phyloP scores from a whole-genome alignment of 1,140 invertebrate species.

The Globodera rostochiensis region DNA sequence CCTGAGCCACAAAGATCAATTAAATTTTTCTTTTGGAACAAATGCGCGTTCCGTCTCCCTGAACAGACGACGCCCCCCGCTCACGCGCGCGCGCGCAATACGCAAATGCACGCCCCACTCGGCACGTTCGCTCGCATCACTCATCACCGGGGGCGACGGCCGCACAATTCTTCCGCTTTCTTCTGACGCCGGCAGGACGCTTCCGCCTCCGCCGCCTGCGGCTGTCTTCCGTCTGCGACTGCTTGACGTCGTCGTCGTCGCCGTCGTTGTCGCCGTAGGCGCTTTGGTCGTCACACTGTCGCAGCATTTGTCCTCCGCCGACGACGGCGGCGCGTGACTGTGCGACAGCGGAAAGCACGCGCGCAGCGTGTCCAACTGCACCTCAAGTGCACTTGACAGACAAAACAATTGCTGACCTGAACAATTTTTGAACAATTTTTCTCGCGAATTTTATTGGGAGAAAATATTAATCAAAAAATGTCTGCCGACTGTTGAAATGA shows the following conservation, averaged over 20 bases:
- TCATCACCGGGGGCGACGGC: neutral
- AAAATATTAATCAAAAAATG: too few relatives aligned
- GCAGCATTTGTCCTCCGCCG: neutral
- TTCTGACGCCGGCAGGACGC: neutral
- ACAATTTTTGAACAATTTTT: neutral
- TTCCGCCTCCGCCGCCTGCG: neutral
- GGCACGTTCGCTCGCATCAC: neutral
- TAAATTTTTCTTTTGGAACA: too few relatives aligned
- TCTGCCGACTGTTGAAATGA: too few relatives aligned
- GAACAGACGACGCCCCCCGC: too few relatives aligned
- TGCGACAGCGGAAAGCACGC: conserved; percentile 25
- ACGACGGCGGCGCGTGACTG: neutral
- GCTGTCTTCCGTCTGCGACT: neutral
- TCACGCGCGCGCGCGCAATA: too few relatives aligned
- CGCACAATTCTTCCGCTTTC: neutral
- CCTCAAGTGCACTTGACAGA: conserved; percentile 32
- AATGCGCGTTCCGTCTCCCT: neutral
- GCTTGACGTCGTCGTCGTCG: neutral
- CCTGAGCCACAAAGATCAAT: neutral
- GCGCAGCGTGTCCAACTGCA: conserved; percentile 18
- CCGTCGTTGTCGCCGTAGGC: neutral
- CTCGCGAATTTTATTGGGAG: too few relatives aligned
- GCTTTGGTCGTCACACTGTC: neutral
- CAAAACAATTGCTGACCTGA: conserved; percentile 15
- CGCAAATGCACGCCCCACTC: neutral